A percentile compares a stretch with the other conserved stretches of the same genome.
Conservation (phyloP, 2,113 vertebrate species). For the Nematolebias whitei region DNA sequence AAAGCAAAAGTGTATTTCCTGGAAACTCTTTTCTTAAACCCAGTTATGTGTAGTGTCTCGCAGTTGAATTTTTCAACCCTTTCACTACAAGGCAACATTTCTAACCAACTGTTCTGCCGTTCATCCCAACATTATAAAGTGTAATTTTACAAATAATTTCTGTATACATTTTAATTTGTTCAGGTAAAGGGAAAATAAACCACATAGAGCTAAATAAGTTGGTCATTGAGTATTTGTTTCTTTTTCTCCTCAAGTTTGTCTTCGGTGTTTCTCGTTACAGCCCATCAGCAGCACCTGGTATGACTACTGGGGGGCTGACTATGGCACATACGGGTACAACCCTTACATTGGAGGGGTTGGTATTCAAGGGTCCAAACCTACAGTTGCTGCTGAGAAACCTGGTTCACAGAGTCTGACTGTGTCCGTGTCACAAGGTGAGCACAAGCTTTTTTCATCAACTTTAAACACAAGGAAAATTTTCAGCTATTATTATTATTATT, state of each 20-base stretch:
- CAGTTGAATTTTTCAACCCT: too few relatives aligned
- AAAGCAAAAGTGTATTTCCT: too few relatives aligned
- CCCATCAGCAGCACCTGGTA: slow-evolving; percentile 99
- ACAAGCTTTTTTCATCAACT: not conserved
- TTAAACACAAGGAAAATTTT: not conserved
- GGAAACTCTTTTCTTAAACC: too few relatives aligned
- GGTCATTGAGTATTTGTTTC: too few relatives aligned
- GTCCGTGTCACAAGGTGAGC: slow-evolving; percentile 95
- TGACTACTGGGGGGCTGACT: slow-evolving; percentile 98
- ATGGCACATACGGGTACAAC: slow-evolving; percentile 96
- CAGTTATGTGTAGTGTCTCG: too few relatives aligned
- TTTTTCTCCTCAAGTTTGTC: slow-evolving; percentile 5
- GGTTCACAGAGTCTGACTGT: slow-evolving; percentile 93
- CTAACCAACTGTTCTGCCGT: too few relatives aligned
- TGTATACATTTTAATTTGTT: too few relatives aligned
- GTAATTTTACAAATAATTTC: too few relatives aligned
- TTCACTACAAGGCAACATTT: too few relatives aligned
- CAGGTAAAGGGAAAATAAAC: too few relatives aligned
- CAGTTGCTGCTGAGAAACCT: slow-evolving; percentile 89
- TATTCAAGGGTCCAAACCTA: slow-evolving; percentile 93
- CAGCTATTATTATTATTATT: not conserved
- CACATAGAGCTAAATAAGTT: not conserved
- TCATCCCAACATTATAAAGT: too few relatives aligned
- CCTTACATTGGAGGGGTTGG: slow-evolving; percentile 95
- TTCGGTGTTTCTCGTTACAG: slow-evolving; percentile 63